Conservation (phyloP, 2,797 vertebrate genomes). For the Micromesistius poutassou region DNA sequence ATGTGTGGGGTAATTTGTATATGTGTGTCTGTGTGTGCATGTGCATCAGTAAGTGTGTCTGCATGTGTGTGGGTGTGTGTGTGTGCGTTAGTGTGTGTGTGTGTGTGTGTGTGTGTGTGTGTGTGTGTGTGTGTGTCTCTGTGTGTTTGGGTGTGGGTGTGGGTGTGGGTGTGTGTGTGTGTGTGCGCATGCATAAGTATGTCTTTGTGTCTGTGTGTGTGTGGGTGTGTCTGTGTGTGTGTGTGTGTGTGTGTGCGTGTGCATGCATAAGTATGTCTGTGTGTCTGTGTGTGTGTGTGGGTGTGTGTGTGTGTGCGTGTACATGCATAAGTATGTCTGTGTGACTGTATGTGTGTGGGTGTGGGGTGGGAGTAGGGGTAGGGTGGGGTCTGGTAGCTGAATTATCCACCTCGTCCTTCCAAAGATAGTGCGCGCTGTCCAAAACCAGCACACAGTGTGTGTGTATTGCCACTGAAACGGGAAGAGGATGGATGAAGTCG, state of each 20-base stretch:
- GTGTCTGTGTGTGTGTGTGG: conserved; percentile 8
- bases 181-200: too few species aligned
- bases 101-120: conserved; percentile 18
- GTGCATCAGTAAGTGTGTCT: conserved; percentile 27
- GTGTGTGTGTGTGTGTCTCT: conserved; percentile 19
- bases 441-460: conserved; percentile 62
- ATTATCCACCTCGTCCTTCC: conserved; percentile 61
- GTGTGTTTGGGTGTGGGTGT: conserved; percentile 32
- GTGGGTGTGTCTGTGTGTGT: conserved; percentile 20
- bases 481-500: conserved; percentile 65
- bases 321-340: conserved; percentile 6
- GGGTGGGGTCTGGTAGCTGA: conserved; percentile 16
- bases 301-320: conserved; percentile 62
- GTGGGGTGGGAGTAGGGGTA: background rate
- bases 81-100: conserved; percentile 26
- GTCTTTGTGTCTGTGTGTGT: conserved; percentile 33
- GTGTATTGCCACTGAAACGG: conserved; percentile 62
- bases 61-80: conserved; percentile 30
- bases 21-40: conserved; percentile 28
- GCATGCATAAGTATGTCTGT: conserved; percentile 25
- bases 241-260: conserved; percentile 34
- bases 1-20: conserved; percentile 61
- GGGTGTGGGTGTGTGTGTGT: conserved; percentile 52
- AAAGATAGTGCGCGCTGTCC: conserved; percentile 58
- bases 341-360: conserved; percentile 35